Evolutionary conservation across 2,113 vertebrate species (phyloP).

Genomic region (Menura novaehollandiae): DNA sequence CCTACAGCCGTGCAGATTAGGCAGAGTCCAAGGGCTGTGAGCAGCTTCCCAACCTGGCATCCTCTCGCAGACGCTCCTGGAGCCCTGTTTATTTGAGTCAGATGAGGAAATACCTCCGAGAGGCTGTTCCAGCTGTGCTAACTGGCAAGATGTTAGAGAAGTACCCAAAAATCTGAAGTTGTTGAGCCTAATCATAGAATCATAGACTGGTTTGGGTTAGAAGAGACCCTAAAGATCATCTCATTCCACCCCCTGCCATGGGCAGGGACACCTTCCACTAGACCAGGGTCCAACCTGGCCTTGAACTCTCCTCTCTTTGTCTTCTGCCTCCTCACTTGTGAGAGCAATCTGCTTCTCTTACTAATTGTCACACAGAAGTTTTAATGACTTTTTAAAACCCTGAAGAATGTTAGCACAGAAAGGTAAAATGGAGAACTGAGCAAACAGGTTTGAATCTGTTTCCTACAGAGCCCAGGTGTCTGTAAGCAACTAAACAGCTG

Average conservation of each 20-base stretch:
- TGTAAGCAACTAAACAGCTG: not conserved
- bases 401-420: not conserved
- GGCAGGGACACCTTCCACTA: not conserved
- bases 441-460: not conserved
- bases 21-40: not conserved
- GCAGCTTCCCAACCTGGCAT: not conserved
- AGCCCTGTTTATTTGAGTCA: not conserved
- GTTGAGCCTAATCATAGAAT: not conserved
- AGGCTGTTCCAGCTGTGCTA: not conserved
- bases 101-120: not conserved
- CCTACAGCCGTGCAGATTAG: not conserved
- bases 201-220: not conserved
- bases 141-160: not conserved
- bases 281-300: not conserved
- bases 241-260: not conserved
- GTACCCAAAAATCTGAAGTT: not conserved
- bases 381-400: not conserved
- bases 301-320: not conserved
- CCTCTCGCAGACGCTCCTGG: not conserved
- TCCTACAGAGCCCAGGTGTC: not conserved
- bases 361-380: not conserved
- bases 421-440: not conserved
- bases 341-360: not conserved
- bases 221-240: not conserved
- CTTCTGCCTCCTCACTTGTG: not conserved